Base-by-base conservation (phyloP, 2,888 invertebrate genomes). In the Callinectes sapidus region DNA sequence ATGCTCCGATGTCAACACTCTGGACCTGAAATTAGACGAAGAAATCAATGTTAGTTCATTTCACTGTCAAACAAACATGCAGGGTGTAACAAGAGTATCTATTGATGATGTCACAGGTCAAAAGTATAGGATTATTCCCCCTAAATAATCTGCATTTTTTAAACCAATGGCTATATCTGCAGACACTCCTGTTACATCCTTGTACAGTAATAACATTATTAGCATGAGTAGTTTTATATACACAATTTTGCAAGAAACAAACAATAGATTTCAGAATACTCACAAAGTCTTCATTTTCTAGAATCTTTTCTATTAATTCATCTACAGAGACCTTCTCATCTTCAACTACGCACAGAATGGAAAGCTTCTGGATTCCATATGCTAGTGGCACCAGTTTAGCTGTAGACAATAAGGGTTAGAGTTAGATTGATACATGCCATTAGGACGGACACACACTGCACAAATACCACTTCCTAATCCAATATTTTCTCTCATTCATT, bases 281-380 rank as follows among this genome's bases (percentile, higher is more conserved):
- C 89, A 93, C 98, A 95, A 97, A 97, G 95, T 99, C 98, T 96
- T 99, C 98, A 95, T 98, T 98, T 92, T 97, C 97, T 96, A 98
- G 97, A 95, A 99, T 99, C 95, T 97, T 97, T 96, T 99, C 99
- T 94, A 97, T 97, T 90, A 99, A 96, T 95, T 97, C 97, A 96
- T 98, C 98, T 91, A 98, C 97, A 81, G 98, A 98, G 42, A 99
- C 98, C 96, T 99, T 99, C 89, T 98, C 99, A 96, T 99, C 99
- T 96, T 99, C 99, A 95, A 99, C 98, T 93, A 99, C 98, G 95
- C 98, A 98, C 97, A 97, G 97, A 95, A 99, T 98, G 96, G 98
- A 98, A 95, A 99, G 96, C 96, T 99, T 99, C 95, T 98, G 97
- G 96, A 99, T 99, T 95, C 99, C 99, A 96, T 98, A 99, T 92